Conservation (phyloP, 2,888 invertebrate species). For the Athalia circularis region DNA sequence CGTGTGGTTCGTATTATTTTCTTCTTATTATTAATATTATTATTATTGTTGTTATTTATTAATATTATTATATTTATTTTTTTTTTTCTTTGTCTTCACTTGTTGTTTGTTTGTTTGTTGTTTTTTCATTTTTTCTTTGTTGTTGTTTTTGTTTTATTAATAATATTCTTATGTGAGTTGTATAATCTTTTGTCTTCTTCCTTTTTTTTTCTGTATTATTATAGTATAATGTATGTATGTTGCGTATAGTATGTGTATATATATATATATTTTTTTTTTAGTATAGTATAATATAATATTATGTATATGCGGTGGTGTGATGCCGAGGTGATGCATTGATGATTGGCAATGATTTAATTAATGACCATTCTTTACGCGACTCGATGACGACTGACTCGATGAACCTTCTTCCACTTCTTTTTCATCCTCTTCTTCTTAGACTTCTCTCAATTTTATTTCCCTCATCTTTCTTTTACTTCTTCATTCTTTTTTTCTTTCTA, state of each 20-base stretch:
- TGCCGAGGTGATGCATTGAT: conserved; percentile 38
- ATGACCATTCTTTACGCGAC: conserved; percentile 17
- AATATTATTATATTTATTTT: conserved; percentile 23
- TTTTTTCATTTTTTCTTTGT: not conserved
- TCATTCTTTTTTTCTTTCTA: conserved; percentile 36
- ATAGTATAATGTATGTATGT: conserved; percentile 14
- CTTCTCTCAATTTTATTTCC: conserved; percentile 45
- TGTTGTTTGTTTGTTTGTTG: not conserved
- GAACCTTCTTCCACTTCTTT: conserved; percentile 35
- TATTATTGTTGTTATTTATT: conserved; percentile 7
- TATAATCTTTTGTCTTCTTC: not conserved
- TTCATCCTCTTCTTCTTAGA: conserved; percentile 47
- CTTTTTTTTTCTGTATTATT: conserved; percentile 17
- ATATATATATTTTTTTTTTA: not conserved
- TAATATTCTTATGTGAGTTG: conserved; percentile 8
- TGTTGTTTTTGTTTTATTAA: not conserved
- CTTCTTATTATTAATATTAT: not conserved
- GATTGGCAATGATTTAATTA: conserved; percentile 20
- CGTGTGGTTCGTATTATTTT: conserved; percentile 29
- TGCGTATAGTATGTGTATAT: conserved; percentile 9
- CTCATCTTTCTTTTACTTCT: conserved; percentile 31
- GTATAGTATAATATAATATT: not conserved
- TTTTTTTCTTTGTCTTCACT: not conserved
- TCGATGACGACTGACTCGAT: conserved; percentile 16
- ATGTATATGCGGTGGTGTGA: conserved; percentile 26